Conservation (phyloP, 2,888 invertebrate species). For the Eupithecia subumbrata region DNA sequence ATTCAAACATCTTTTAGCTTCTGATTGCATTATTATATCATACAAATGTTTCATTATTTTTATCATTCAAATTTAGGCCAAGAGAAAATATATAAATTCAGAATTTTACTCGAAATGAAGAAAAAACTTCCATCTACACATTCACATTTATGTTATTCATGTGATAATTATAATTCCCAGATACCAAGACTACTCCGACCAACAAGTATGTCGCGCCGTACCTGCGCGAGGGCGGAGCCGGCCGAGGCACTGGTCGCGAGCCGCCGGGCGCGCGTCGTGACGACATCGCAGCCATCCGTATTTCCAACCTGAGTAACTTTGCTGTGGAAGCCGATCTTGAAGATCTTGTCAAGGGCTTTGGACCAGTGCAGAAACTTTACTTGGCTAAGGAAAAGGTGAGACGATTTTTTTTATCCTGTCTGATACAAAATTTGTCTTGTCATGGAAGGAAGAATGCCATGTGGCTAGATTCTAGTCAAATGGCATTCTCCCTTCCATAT, state of each 20-base stretch:
- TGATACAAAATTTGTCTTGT: neutral
- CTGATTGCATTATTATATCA: no score
- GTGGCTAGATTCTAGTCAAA: no score
- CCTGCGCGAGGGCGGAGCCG: constrained; percentile 93
- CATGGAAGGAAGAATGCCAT: neutral
- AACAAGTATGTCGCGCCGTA: constrained; percentile 95
- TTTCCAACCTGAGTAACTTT: constrained; percentile 98
- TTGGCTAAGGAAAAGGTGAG: constrained; percentile 95
- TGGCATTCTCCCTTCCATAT: no score
- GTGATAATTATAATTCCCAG: constrained; percentile 47
- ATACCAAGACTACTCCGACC: constrained; percentile 75
- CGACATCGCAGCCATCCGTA: constrained; percentile 96
- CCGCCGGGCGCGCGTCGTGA: constrained; percentile 89
- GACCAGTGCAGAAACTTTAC: constrained; percentile 96
- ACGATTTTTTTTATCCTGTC: neutral
- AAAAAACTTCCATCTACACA: neutral
- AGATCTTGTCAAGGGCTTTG: constrained; percentile 97
- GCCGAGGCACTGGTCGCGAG: constrained; percentile 86
- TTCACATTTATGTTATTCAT: neutral
- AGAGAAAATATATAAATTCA: no score
- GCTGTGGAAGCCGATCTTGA: constrained; percentile 97
- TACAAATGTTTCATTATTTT: no score
- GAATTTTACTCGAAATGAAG: no score
- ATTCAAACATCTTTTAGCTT: no score
- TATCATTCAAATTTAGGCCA: no score